Evolutionary conservation across 2,888 invertebrate genomes (phyloP).

Genomic region (Scaptodrosophila latifasciaeformis): DNA sequence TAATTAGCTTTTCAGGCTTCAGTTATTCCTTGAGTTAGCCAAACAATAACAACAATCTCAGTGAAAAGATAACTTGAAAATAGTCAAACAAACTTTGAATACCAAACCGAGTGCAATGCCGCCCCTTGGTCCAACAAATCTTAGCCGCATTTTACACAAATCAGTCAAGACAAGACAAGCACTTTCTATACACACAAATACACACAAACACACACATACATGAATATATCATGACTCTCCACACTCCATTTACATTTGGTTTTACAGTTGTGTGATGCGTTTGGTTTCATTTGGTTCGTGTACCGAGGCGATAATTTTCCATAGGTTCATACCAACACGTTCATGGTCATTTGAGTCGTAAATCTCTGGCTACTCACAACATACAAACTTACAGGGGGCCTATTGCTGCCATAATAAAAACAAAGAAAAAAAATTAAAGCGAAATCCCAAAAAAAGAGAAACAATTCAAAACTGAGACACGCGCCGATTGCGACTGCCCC

Average conservation of each 20-base stretch:
- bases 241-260: slow-evolving; percentile 29
- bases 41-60: too few relatives aligned
- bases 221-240: not conserved
- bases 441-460: not conserved
- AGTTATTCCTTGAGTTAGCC: too few relatives aligned
- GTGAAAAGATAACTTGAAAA: too few relatives aligned
- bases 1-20: too few relatives aligned
- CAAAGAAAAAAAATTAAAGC: not conserved
- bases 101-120: too few relatives aligned
- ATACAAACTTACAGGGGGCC: not conserved
- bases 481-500: slow-evolving; percentile 33
- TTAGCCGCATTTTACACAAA: not conserved
- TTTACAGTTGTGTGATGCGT: slow-evolving; percentile 28
- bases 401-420: not conserved
- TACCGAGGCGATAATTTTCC: slow-evolving; percentile 46
- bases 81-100: too few relatives aligned
- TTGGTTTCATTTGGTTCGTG: slow-evolving; percentile 37
- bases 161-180: slow-evolving; percentile 24
- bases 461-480: slow-evolving; percentile 40
- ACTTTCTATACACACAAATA: slow-evolving; percentile 41
- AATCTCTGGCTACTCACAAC: slow-evolving; percentile 37
- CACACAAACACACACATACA: slow-evolving; percentile 21
- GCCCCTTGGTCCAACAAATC: too few relatives aligned
- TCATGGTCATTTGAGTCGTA: slow-evolving; percentile 66
- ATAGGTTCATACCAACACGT: slow-evolving; percentile 58